A percentile compares a stretch with the other conserved stretches of the same genome.
Evolutionary conservation across 2,888 invertebrate species (phyloP).

Genomic region (Vesta saturnalis): DNA sequence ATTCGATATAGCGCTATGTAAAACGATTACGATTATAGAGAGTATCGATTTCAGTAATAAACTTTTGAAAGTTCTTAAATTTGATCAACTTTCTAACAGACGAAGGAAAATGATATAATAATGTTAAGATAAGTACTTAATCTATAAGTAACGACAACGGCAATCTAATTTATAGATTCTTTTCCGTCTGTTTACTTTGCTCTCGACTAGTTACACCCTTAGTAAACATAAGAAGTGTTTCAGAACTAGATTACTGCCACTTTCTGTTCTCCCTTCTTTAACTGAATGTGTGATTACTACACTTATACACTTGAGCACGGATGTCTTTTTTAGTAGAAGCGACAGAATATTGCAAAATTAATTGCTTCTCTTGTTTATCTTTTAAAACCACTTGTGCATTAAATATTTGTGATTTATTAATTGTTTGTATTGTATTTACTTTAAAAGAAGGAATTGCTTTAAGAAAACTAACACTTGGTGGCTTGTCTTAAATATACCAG

Average conservation of each 20-base stretch:
- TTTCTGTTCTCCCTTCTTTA: neutral
- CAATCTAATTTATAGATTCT: slow-evolving; percentile 3
- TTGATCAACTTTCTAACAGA: neutral
- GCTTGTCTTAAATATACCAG: too few species aligned
- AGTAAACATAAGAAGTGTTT: slow-evolving; percentile 14
- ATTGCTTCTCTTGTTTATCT: too few species aligned
- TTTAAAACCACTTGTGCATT: too few species aligned
- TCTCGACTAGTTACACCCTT: slow-evolving; percentile 3
- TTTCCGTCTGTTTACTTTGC: slow-evolving; percentile 6
- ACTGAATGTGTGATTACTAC: slow-evolving; percentile 8
- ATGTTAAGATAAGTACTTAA: neutral
- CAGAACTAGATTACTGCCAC: slow-evolving; percentile 15
- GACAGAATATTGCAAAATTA: too few species aligned
- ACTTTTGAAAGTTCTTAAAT: neutral
- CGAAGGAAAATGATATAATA: neutral
- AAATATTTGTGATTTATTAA: too few species aligned
- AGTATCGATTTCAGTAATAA: neutral
- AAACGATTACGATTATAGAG: neutral
- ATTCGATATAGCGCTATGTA: slow-evolving; percentile 14
- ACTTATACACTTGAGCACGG: slow-evolving; percentile 2
- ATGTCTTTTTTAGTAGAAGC: neutral
- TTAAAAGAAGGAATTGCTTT: too few species aligned
- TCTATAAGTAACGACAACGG: neutral
- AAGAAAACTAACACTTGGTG: too few species aligned
- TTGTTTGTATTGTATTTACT: too few species aligned